Conservation (phyloP, 2,888 invertebrate genomes). For the Macrosiphum euphorbiae region DNA sequence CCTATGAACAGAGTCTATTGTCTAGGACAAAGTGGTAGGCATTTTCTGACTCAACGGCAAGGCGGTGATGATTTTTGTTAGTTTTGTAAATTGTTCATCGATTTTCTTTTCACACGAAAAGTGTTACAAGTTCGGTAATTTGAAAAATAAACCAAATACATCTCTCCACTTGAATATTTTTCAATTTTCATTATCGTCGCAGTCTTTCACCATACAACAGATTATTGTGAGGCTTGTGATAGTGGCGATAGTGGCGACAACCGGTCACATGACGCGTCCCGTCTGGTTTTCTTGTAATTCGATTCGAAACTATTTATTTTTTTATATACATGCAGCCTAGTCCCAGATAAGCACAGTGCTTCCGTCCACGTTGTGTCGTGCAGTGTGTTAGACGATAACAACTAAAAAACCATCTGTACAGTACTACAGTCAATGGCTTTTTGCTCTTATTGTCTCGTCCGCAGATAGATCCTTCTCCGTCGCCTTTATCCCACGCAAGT, state of each 20-base stretch:
- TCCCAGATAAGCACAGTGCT: background rate
- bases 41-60: background rate
- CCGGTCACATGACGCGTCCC: background rate
- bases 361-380: background rate
- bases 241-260: background rate
- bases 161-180: background rate
- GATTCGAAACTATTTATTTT: background rate
- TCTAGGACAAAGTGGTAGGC: background rate
- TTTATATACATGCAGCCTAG: background rate
- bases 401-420: background rate
- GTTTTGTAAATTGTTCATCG: background rate
- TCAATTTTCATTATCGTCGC: background rate
- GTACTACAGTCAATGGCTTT: background rate
- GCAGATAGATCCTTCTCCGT: background rate
- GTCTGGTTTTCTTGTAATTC: background rate
- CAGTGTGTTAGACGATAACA: background rate
- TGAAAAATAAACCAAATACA: too few species aligned
- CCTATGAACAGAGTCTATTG: background rate
- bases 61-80: background rate
- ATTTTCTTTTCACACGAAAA: background rate
- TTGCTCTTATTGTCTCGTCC: background rate
- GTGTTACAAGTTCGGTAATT: background rate
- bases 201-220: background rate
- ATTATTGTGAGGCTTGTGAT: background rate
- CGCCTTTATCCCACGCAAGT: background rate